Evolutionary conservation across 37 sponge, comb jelly and placozoan genomes (phyloP).

Genomic region (Cladorhizidae sp.): DNA sequence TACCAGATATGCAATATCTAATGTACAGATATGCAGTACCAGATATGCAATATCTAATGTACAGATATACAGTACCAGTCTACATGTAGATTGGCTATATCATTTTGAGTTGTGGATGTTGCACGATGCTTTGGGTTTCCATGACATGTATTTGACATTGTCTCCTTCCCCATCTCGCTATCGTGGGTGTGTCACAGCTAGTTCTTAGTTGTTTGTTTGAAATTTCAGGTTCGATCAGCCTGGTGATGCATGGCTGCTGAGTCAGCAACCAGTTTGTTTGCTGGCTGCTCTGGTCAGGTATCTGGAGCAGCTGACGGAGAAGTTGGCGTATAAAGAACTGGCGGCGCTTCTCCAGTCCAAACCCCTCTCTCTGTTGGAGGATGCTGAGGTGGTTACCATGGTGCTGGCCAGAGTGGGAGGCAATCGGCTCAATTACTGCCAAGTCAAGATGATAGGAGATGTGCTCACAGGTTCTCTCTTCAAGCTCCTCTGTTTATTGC

Average conservation of each 20-base stretch:
- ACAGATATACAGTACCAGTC: no score
- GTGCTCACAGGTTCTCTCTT: background rate
- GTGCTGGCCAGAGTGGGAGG: slow-evolving; percentile 27
- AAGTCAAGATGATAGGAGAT: background rate
- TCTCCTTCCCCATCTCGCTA: no score
- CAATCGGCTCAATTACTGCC: slow-evolving; percentile 10
- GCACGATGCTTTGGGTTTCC: no score
- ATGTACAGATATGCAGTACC: no score
- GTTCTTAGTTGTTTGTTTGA: background rate
- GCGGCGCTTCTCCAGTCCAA: background rate
- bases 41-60: no score
- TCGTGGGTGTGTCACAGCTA: background rate
- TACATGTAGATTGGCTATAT: no score
- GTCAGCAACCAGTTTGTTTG: slow-evolving; percentile 11
- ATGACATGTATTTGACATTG: no score
- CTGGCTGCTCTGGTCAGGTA: slow-evolving; percentile 10
- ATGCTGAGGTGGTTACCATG: background rate
- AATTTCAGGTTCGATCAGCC: slow-evolving; percentile 31
- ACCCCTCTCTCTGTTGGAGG: background rate
- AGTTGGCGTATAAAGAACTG: background rate
- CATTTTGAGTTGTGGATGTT: no score
- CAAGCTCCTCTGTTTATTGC: background rate
- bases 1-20: no score
- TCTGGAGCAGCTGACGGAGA: background rate
- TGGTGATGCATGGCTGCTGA: slow-evolving; percentile 33